Evolutionary conservation across 2,797 vertebrate species (phyloP).

Genomic region (Microctenopoma steveboyesi): DNA sequence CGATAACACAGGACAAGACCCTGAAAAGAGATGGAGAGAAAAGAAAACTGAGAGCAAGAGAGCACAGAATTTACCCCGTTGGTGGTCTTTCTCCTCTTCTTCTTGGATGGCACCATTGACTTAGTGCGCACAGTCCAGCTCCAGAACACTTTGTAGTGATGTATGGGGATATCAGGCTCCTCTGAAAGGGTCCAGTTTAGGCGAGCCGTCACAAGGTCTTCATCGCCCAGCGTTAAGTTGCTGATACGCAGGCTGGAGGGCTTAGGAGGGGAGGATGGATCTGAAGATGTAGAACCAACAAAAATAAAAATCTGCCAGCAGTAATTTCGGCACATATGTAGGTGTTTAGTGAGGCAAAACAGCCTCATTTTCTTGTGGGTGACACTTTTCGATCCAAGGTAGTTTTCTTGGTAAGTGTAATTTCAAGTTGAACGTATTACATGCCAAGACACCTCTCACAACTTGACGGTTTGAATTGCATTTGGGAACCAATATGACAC

Average conservation of each 20-base stretch:
- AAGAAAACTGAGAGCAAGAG: constrained; percentile 2
- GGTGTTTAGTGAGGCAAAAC: constrained; percentile 38
- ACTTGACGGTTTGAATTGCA: constrained; percentile 12
- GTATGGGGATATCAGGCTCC: constrained; percentile 91
- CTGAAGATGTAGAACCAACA: constrained; percentile 72
- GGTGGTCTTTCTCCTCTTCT: constrained; percentile 92
- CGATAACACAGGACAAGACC: constrained; percentile 49
- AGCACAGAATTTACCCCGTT: constrained; percentile 85
- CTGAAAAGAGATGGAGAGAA: background rate
- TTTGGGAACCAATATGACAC: constrained; percentile 36
- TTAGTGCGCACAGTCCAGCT: constrained; percentile 88
- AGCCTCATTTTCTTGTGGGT: constrained; percentile 23
- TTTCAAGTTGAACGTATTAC: constrained; percentile 36
- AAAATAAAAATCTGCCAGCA: constrained; percentile 30
- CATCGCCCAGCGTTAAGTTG: constrained; percentile 82
- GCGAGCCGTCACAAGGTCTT: constrained; percentile 83
- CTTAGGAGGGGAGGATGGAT: constrained; percentile 89
- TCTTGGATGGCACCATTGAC: constrained; percentile 88
- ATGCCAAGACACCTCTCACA: constrained; percentile 48
- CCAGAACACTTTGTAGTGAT: constrained; percentile 97
- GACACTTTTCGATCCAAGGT: constrained; percentile 37
- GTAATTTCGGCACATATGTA: constrained; percentile 46
- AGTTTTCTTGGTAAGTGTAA: constrained; percentile 23
- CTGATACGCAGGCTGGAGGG: constrained; percentile 85
- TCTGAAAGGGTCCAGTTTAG: constrained; percentile 89